A percentile compares a stretch with the other conserved stretches of the same genome.
phyloP scores from a whole-genome alignment of 2,888 invertebrate genomes.

The Acanthosepion lycidas region DNA sequence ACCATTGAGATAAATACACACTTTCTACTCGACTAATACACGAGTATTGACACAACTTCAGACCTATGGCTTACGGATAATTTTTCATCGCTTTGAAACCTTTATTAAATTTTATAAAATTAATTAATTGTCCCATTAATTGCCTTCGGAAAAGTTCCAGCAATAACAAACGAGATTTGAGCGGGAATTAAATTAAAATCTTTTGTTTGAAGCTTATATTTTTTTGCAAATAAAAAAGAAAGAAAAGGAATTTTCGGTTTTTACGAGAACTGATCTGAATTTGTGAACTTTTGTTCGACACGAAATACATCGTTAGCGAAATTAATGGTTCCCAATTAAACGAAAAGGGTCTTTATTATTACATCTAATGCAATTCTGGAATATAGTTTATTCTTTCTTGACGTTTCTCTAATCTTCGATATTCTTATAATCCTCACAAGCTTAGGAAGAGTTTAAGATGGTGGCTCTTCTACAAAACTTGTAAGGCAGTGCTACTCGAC shows the following conservation, averaged over 20 bases:
- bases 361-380: no score
- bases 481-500: no score
- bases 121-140: conserved; percentile 11
- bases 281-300: neutral
- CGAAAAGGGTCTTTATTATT: neutral
- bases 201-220: neutral
- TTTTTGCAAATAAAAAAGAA: no score
- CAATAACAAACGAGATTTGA: neutral
- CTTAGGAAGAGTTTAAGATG: no score
- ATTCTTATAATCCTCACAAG: no score
- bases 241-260: no score
- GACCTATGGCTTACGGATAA: neutral
- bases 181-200: neutral
- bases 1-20: neutral
- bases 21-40: neutral
- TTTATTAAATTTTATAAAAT: neutral
- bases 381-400: no score
- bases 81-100: neutral
- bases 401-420: no score
- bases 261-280: neutral
- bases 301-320: neutral
- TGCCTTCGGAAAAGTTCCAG: neutral
- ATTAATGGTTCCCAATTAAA: neutral
- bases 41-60: neutral
- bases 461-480: no score